These are phyloP conservation scores for Hydrolagus colliei DNA, from an alignment of 2,797 vertebrate species.

Conservation along the genomic window DNA sequence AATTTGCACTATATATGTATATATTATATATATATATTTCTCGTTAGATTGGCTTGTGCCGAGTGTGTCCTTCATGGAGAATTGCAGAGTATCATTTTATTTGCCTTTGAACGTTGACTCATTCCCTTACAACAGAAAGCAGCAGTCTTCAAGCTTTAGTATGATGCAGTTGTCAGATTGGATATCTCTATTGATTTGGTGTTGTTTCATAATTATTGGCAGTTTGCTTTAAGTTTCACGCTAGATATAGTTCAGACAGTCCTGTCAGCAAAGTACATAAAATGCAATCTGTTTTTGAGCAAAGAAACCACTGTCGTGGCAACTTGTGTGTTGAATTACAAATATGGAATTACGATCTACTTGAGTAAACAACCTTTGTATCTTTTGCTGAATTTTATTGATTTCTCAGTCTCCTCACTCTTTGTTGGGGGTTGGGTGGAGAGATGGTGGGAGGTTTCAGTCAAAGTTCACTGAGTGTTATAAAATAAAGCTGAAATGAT, in stretches of 20 bases:
- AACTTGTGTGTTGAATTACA: constrained; percentile 27
- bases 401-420: constrained; percentile 5
- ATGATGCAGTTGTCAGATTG: background rate
- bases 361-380: constrained; percentile 19
- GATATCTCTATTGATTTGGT: constrained; percentile 25
- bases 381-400: constrained; percentile 22
- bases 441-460: background rate
- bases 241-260: constrained; percentile 18
- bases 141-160: constrained; percentile 11
- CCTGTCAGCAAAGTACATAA: constrained; percentile 25
- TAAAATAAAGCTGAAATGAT: background rate
- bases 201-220: constrained; percentile 25
- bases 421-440: background rate
- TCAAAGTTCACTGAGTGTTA: background rate
- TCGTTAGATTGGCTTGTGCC: background rate
- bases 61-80: constrained; percentile 14
- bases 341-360: constrained; percentile 27
- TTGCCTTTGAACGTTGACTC: constrained; percentile 23
- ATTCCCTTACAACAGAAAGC: background rate
- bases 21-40: constrained; percentile 26
- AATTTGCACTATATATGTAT: constrained; percentile 12
- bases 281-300: constrained; percentile 18
- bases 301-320: constrained; percentile 24
- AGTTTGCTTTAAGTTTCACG: constrained; percentile 24
- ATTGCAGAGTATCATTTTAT: constrained; percentile 5